Base-by-base conservation (phyloP, 2,113 vertebrate species). In the Periophthalmodon schlosseri region DNA sequence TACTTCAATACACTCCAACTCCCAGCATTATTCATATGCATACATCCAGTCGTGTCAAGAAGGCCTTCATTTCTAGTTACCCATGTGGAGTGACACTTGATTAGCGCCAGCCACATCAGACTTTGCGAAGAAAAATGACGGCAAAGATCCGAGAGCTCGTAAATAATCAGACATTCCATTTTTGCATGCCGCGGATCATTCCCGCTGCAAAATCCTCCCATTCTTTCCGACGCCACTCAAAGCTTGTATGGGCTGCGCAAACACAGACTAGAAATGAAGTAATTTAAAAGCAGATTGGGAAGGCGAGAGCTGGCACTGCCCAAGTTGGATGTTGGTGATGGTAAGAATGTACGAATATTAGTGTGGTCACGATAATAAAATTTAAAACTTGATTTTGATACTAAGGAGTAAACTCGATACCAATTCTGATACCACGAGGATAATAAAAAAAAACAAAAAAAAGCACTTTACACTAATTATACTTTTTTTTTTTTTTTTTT, bases 271-370 rank as follows among this genome's bases (percentile, higher is more conserved):
- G 78, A 80, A 75, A 87, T 58, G 50, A 70, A 73, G 70, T 74
- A 75, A 79, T 86, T 80, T 67, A 68, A 81, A 66, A 69, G 36
- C 73, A 56, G 50, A 74, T 34, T 75, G 72, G 52, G 82, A 71
- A 75, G 72, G 70, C 76, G 66, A 77, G 73, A 82, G 69, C 24
- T 18, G 77, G 54, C 69, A 70, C 71, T 74, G 75, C 44, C 64
- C 77, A 20, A 14, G 63, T 68, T 49, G 66, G 76, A 90, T 77
- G 86, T 80, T 21, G 64, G 20, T 3, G 21, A 60, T 49, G 74
- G 66, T 77, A 85, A 67, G 69, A 80, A 84, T 84, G 71, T 85
- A 69, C 86, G 84, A 83, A 80, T 44, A 44, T 44, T 86, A 83
- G 80, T 44, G 10, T 44, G 1, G 36, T 39, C 5, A 44, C 7